Percentiles rank a stretch among this genome's conserved stretches.
Conservation (phyloP, 1,140 invertebrate genomes). For the Ceratoteleas bidentatus region DNA sequence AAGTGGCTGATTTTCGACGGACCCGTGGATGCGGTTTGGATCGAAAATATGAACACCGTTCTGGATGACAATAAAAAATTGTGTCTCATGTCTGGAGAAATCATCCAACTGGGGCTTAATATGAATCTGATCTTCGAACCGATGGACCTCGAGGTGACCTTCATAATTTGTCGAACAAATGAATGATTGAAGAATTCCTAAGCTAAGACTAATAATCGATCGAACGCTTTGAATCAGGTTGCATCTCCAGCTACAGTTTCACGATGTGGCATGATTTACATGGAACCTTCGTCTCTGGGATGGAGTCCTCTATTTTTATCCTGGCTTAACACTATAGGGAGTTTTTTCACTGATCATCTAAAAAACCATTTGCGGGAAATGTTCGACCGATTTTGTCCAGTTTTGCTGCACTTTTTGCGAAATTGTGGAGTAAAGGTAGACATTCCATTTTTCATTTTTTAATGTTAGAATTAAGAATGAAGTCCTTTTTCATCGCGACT, state of each 20-base stretch:
- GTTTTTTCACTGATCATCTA: constrained; percentile 85
- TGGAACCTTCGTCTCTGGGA: constrained; percentile 93
- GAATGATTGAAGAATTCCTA: not conserved
- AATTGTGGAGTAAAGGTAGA: constrained; percentile 84
- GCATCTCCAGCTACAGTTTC: constrained; percentile 95
- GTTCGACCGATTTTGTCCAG: constrained; percentile 89
- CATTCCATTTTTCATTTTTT: not conserved
- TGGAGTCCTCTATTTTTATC: constrained; percentile 93
- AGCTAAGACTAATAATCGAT: too few relatives aligned
- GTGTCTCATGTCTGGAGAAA: constrained; percentile 95
- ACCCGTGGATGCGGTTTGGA: constrained; percentile 97
- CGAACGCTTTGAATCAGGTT: constrained; percentile 79
- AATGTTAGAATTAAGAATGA: too few relatives aligned
- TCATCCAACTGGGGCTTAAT: constrained; percentile 94
- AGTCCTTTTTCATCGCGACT: too few relatives aligned
- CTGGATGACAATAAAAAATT: constrained; percentile 97
- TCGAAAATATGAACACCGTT: constrained; percentile 98
- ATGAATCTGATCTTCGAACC: constrained; percentile 98
- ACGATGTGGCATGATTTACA: constrained; percentile 97
- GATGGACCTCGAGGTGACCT: constrained; percentile 91
- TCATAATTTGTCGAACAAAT: too few relatives aligned
- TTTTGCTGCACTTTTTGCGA: constrained; percentile 86
- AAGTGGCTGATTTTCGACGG: constrained; percentile 98
- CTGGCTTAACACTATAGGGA: constrained; percentile 92
- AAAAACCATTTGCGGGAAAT: constrained; percentile 86